Evolutionary conservation across 2,797 vertebrate genomes (phyloP), one percentile per base, ranked within the genome.

Genomic region (Merluccius polli): DNA sequence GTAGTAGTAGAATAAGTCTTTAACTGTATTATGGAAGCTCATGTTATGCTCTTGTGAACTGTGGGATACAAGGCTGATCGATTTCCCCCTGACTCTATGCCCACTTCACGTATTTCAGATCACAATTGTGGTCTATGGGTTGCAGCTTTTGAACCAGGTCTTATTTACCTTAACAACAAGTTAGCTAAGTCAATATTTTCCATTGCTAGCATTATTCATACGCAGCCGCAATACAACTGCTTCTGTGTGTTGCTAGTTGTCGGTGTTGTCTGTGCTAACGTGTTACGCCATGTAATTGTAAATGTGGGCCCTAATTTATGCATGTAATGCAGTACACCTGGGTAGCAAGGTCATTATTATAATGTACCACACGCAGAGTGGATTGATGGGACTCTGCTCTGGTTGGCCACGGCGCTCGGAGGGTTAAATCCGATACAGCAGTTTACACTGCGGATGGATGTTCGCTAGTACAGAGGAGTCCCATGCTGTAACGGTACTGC

Each of bases 371-470:
- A 79, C 68, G 81, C 74, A 71, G 80, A 77, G 83, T 73, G 72
- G 81, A 78, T 75, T 76, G 78, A 82, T 81, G 67, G 24, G 79
- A 85, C 80, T 38, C 31, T 79, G 41, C 81, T 78, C 30, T 31
- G 27, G 75, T 79, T 78, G 75, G 68, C 32, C 38, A 0, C 41
- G 77, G 92, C 83, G 73, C 78, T 72, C 86, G 15, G 72, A 84
- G 91, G 89, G 93, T 94, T 95, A 94, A 94, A 82, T 91, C 90
- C 91, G 79, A 88, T 93, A 94, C 93, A 93, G 93, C 93, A 94
- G 87, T 93, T 94, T 93, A 86, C 91, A 93, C 92, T 95, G 93
- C 93, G 90, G 93, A 88, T 92, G 90, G 91, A 91, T 92, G 90
- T 88, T 92, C 89, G 83, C 91, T 91, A 88, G 90, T 89, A 90